Conservation (phyloP, 2,888 invertebrate genomes). For the Neoitamus cyanurus region DNA sequence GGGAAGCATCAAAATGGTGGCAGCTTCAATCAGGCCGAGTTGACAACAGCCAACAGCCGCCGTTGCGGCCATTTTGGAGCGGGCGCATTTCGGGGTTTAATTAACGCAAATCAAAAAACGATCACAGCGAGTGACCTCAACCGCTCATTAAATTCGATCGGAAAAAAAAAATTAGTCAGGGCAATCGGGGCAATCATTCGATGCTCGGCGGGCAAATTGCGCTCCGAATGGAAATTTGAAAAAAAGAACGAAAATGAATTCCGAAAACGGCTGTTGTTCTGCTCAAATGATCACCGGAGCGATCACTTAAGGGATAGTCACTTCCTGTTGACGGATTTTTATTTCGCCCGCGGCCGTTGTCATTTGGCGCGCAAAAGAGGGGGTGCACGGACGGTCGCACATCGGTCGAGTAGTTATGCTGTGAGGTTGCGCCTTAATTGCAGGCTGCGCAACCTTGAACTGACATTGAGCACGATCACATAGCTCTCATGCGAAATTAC, state of each 20-base stretch:
- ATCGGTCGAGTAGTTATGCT: neutral
- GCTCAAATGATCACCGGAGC: constrained; percentile 50
- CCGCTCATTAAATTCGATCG: constrained; percentile 24
- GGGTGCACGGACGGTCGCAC: neutral
- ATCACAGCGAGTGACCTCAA: constrained; percentile 5
- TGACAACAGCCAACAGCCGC: neutral
- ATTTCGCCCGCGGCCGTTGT: constrained; percentile 29
- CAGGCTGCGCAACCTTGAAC: constrained; percentile 16
- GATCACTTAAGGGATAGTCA: constrained; percentile 51
- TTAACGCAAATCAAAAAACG: constrained; percentile 17
- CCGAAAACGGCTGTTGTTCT: constrained; percentile 28
- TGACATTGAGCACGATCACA: constrained; percentile 30
- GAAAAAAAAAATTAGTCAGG: constrained; percentile 24
- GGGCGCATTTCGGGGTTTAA: constrained; percentile 12
- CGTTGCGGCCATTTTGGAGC: constrained; percentile 7
- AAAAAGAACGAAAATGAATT: constrained; percentile 17
- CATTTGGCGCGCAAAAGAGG: neutral
- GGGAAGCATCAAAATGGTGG: neutral
- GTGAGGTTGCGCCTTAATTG: constrained; percentile 4
- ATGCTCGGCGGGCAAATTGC: constrained; percentile 12
- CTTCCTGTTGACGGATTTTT: constrained; percentile 50
- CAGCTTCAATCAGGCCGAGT: constrained; percentile 5
- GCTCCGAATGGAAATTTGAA: neutral
- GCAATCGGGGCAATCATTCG: constrained; percentile 24
- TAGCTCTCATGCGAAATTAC: neutral